Percentiles rank a stretch among this genome's conserved stretches.
phyloP scores from a whole-genome alignment of 2,797 vertebrate species.

The Yasuhikotakia modesta region DNA sequence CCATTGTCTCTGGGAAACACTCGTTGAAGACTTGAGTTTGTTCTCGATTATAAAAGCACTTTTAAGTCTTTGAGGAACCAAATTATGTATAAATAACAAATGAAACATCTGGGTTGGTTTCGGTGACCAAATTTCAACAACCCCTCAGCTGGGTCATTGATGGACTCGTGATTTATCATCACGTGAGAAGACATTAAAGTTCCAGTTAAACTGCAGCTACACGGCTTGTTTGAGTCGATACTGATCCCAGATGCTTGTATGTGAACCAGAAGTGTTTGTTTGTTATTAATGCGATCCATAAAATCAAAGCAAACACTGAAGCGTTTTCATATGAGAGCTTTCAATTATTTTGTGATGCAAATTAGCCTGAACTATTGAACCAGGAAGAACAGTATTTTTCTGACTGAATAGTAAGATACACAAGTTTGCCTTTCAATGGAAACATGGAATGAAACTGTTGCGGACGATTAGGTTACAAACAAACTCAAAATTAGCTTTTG shows the following conservation, averaged over 20 bases:
- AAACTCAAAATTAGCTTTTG: neutral
- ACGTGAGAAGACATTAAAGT: slow-evolving; percentile 1
- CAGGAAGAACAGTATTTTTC: neutral
- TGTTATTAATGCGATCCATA: neutral
- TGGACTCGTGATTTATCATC: slow-evolving; percentile 17
- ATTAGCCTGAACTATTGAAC: slow-evolving; percentile 10
- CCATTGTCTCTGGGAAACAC: neutral
- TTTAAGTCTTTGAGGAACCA: slow-evolving; percentile 16
- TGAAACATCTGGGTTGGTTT: slow-evolving; percentile 33
- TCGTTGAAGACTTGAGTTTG: neutral
- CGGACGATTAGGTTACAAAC: neutral
- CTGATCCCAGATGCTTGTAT: slow-evolving; percentile 20
- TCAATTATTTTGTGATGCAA: slow-evolving; percentile 10
- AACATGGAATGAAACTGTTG: neutral
- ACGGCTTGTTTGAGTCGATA: slow-evolving; percentile 9
- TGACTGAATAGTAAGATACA: neutral
- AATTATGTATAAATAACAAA: slow-evolving; percentile 22
- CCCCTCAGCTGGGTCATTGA: slow-evolving; percentile 40
- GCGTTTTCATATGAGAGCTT: neutral
- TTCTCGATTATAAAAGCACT: slow-evolving; percentile 6
- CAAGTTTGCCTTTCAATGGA: neutral
- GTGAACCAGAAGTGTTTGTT: slow-evolving; percentile 5
- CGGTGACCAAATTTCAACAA: slow-evolving; percentile 31
- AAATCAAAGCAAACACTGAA: slow-evolving; percentile 4
- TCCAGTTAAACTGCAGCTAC: neutral